Evolutionary conservation across 2,113 vertebrate genomes (phyloP).

Genomic region (Melanerpes formicivorus): DNA sequence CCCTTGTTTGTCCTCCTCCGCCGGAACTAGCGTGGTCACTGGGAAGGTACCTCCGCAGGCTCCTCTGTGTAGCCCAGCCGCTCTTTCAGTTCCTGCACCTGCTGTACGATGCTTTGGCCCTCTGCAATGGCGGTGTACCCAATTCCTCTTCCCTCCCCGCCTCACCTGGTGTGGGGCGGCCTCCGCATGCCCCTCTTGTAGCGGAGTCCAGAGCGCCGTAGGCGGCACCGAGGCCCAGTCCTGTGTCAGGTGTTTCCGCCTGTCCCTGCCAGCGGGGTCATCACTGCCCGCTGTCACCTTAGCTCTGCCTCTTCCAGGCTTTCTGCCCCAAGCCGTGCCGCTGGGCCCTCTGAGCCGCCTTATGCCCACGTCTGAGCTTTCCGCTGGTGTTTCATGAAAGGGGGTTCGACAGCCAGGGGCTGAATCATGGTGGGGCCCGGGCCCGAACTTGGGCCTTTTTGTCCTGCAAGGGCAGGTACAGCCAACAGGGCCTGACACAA

Average conservation of each 20-base stretch:
- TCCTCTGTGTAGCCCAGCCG: conserved; percentile 61
- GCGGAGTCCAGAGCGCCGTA: neutral
- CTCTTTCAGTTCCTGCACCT: conserved; percentile 72
- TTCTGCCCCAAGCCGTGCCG: neutral
- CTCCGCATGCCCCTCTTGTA: neutral
- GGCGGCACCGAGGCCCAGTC: neutral
- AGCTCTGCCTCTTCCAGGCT: too few species aligned
- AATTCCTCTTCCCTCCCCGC: neutral
- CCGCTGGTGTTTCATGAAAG: neutral
- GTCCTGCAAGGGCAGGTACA: fast-evolving
- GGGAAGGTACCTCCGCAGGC: conserved; percentile 69
- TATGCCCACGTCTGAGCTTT: too few species aligned
- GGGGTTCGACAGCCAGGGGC: too few species aligned
- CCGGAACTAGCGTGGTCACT: too few species aligned
- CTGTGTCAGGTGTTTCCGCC: too few species aligned
- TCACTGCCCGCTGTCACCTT: fast-evolving
- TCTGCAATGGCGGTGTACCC: neutral
- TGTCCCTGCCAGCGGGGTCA: fast-evolving
- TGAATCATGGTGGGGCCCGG: too few species aligned
- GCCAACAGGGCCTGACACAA: fast-evolving
- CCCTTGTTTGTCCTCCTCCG: fast-evolving
- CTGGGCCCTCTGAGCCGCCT: too few species aligned
- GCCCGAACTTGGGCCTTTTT: fast-evolving
- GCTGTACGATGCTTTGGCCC: conserved; percentile 41
- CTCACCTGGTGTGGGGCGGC: fast-evolving